phyloP scores from a whole-genome alignment of 2,888 invertebrate species.

The Mycalesis mineus region DNA sequence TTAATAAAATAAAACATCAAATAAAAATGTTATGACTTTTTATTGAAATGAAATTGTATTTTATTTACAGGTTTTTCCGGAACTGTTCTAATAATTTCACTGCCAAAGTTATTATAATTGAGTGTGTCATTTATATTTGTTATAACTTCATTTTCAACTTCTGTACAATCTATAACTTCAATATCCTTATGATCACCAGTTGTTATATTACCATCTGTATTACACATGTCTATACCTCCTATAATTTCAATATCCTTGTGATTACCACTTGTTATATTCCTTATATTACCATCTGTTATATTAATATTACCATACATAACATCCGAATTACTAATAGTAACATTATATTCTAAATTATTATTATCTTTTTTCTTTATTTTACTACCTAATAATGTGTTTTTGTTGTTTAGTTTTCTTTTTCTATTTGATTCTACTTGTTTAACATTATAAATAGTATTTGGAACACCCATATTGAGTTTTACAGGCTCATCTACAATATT shows the following conservation, averaged over 20 bases:
- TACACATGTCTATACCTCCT: background rate
- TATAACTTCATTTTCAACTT: conserved; percentile 44
- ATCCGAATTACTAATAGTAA: background rate
- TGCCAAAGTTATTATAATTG: conserved; percentile 61
- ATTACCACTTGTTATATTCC: background rate
- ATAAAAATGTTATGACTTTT: conserved; percentile 35
- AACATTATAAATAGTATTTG: conserved; percentile 45
- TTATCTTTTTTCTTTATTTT: conserved; percentile 11
- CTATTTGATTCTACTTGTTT: conserved; percentile 26
- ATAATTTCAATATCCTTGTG: background rate
- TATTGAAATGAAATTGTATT: conserved; percentile 59
- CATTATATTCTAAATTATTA: background rate
- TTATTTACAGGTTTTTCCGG: conserved; percentile 54
- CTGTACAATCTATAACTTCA: conserved; percentile 58
- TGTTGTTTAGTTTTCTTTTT: conserved; percentile 35
- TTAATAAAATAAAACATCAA: conserved; percentile 15
- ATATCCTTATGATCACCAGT: conserved; percentile 21
- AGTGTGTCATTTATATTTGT: conserved; percentile 60
- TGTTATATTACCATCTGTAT: conserved; percentile 1
- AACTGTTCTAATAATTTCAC: conserved; percentile 50
- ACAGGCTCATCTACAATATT: conserved; percentile 3
- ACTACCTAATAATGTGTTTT: conserved; percentile 34
- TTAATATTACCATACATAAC: background rate
- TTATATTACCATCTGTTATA: background rate
- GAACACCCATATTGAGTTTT: conserved; percentile 54